Percentiles rank a stretch among this genome's conserved stretches.
Evolutionary conservation across 1,140 invertebrate species (phyloP).

Genomic region (Drosophila equinoxialis): DNA sequence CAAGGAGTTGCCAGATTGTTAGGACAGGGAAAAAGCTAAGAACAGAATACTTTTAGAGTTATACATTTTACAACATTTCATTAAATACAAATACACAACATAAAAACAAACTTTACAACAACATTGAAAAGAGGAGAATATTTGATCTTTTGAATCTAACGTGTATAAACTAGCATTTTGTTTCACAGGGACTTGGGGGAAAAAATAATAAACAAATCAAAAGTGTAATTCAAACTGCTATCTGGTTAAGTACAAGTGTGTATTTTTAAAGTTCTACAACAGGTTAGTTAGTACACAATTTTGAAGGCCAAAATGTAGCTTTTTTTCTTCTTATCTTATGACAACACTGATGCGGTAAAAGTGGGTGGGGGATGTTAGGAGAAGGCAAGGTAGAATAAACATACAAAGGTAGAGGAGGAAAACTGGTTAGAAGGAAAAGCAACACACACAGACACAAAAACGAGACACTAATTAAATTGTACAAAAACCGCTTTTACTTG

Average conservation of each 20-base stretch:
- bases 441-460: slow-evolving; percentile 25
- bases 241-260: no score
- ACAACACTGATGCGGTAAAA: slow-evolving; percentile 33
- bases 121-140: no score
- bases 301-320: neutral
- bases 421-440: slow-evolving; percentile 21
- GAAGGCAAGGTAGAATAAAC: slow-evolving; percentile 11
- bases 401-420: slow-evolving; percentile 8
- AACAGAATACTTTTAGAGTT: no score
- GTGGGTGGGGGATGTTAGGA: slow-evolving; percentile 30
- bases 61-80: neutral
- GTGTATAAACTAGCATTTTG: no score
- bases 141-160: no score
- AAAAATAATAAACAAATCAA: no score
- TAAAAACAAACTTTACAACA: no score
- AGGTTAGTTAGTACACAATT: neutral
- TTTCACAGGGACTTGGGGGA: no score
- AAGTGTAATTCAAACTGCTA: no score
- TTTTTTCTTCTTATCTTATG: slow-evolving; percentile 10
- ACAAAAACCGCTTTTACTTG: slow-evolving; percentile 73
- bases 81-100: no score
- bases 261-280: neutral
- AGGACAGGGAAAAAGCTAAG: neutral
- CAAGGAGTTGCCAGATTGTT: slow-evolving; percentile 58
- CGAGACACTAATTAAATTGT: slow-evolving; percentile 68